Conservation (phyloP, 2,888 invertebrate genomes). For the Netelia fuscicornis region DNA sequence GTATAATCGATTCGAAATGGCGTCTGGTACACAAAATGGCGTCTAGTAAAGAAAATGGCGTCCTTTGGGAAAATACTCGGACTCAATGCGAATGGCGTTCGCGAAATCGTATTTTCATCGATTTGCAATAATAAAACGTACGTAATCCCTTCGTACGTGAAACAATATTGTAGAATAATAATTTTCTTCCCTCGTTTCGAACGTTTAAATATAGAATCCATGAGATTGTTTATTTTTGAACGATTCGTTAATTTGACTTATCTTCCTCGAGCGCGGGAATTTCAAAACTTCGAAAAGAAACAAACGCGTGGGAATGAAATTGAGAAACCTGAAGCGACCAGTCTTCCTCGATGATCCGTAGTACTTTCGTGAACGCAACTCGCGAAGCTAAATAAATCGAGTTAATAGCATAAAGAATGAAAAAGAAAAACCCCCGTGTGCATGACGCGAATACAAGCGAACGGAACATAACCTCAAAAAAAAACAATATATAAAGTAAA, state of each 20-base stretch:
- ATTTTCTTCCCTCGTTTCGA: background rate
- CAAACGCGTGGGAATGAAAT: slow-evolving; percentile 35
- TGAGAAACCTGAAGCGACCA: slow-evolving; percentile 52
- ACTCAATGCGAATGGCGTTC: slow-evolving; percentile 36
- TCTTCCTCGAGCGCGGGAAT: slow-evolving; percentile 3
- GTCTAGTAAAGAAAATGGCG: slow-evolving; percentile 9
- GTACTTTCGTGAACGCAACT: slow-evolving; percentile 55
- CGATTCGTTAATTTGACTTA: slow-evolving; percentile 2
- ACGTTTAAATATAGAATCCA: background rate
- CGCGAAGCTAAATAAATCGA: slow-evolving; percentile 48
- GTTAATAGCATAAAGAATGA: background rate
- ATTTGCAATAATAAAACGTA: slow-evolving; percentile 51
- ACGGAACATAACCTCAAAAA: slow-evolving; percentile 8
- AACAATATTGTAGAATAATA: background rate
- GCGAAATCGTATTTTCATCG: slow-evolving; percentile 50
- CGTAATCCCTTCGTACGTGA: background rate
- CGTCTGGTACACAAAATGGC: slow-evolving; percentile 8
- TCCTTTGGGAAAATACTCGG: background rate
- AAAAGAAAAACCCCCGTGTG: slow-evolving; percentile 35
- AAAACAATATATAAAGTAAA: background rate
- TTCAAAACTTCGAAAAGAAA: background rate
- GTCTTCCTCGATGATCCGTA: slow-evolving; percentile 64
- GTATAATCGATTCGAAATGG: slow-evolving; percentile 24
- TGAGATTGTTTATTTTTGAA: background rate
- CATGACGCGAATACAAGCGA: slow-evolving; percentile 28